phyloP scores from a whole-genome alignment of 1,140 invertebrate genomes.

The Patella vulgata region DNA sequence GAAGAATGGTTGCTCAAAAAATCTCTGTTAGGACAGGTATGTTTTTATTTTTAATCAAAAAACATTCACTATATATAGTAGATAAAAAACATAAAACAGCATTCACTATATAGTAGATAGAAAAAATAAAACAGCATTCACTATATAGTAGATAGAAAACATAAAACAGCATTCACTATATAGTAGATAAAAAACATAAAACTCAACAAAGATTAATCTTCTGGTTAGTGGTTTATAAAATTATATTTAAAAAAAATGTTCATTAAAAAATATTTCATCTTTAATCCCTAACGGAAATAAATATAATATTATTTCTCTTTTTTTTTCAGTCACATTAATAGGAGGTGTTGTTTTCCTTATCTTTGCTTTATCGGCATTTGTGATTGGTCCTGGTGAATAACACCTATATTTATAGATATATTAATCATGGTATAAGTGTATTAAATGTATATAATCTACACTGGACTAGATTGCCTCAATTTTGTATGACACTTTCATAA shows the following conservation, averaged over 20 bases:
- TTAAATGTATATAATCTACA: too few species aligned
- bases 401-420: too few species aligned
- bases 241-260: too few species aligned
- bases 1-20: constrained; percentile 92
- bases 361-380: constrained; percentile 90
- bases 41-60: constrained; percentile 32
- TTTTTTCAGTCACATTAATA: constrained; percentile 85
- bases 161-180: neutral
- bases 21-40: constrained; percentile 92
- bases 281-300: too few species aligned
- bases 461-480: too few species aligned
- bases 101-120: constrained; percentile 67
- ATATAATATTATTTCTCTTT: too few species aligned
- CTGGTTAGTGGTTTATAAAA: too few species aligned
- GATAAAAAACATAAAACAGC: neutral
- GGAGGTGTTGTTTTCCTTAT: constrained; percentile 93
- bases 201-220: neutral
- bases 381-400: constrained; percentile 68
- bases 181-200: neutral
- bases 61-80: too few species aligned
- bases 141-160: neutral
- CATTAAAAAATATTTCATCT: too few species aligned
- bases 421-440: too few species aligned
- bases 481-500: too few species aligned
- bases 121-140: neutral